Evolutionary conservation across 2,113 vertebrate species (phyloP).

Genomic region (Odobenus rosmarus): DNA sequence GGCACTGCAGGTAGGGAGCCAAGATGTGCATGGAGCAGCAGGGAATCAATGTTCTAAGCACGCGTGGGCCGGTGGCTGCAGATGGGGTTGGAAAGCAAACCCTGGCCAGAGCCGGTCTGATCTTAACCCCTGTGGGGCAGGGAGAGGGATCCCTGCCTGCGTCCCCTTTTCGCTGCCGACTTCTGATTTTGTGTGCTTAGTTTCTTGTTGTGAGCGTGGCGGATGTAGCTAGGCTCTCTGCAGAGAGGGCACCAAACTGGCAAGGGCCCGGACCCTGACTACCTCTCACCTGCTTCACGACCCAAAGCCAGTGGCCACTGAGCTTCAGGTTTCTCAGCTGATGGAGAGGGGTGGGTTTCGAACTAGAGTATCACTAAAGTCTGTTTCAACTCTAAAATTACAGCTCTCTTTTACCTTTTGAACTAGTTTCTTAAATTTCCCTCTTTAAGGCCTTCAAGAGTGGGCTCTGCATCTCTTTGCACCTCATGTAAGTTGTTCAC

Average conservation of each 20-base stretch:
- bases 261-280: background rate
- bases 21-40: fast-evolving
- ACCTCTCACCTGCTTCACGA: background rate
- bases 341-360: background rate
- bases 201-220: background rate
- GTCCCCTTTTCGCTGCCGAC: fast-evolving
- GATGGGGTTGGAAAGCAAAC: fast-evolving
- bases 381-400: background rate
- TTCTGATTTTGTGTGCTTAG: background rate
- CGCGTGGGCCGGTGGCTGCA: background rate
- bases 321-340: background rate
- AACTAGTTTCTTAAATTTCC: background rate
- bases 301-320: background rate
- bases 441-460: background rate
- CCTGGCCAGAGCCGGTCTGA: background rate
- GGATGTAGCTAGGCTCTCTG: background rate
- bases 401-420: background rate
- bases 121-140: background rate
- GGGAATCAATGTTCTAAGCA: background rate
- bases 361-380: fast-evolving
- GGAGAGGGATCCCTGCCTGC: background rate
- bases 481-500: fast-evolving
- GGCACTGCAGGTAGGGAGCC: background rate
- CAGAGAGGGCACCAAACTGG: background rate
- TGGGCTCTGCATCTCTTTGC: background rate